Base-by-base conservation (phyloP, 2,113 vertebrate species). In the Lathamus discolor region DNA sequence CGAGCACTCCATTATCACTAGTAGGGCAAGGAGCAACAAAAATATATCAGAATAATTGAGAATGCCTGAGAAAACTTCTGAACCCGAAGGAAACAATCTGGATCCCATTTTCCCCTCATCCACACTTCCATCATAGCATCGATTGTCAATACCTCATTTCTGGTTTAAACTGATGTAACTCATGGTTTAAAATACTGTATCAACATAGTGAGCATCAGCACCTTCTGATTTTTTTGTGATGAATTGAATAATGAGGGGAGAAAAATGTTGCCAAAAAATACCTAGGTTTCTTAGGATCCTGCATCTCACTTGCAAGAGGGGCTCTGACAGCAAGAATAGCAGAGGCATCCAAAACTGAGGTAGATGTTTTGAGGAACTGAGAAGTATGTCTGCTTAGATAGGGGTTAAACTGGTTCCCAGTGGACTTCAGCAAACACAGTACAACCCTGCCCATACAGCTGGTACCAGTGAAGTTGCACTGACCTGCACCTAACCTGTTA, bases 21-120 rank as follows among this genome's bases (percentile, higher is more conserved):
- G 37, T 5, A 93, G 92, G 93, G 86, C 72, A 97, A 94, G 66
- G 92, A 86, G 61, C 77, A 96, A 79, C 48, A 88, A 55, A 96
- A 95, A 84, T 57, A 70, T 57, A 91, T 62, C 64, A 62, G 28
- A 82, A 68, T 72, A 87, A 85, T 68, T 83, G 31, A 86, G 75
- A 92, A 86, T 76, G 86, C 69, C 83, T 92, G 55, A 76, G 82
- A 86, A 96, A 89, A 69, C 49, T 74, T 76, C 75, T 92, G 75
- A 92, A 52, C 28, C 12, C 41, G 37, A 78, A 77, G 35, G 17
- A 83, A 93, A 80, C 35, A 61, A 68, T 85, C 70, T 89, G 73
- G 76, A 88, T 78, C 76, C 9, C 72, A 76, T 96, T 95, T 95
- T 77, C 68, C 14, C 43, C 52, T 83, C 68, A 67, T 78, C 87